Evolutionary conservation across 2,797 vertebrate genomes (phyloP), one percentile per base, ranked within the genome.

Genomic region (Enteromius paludinosus): DNA sequence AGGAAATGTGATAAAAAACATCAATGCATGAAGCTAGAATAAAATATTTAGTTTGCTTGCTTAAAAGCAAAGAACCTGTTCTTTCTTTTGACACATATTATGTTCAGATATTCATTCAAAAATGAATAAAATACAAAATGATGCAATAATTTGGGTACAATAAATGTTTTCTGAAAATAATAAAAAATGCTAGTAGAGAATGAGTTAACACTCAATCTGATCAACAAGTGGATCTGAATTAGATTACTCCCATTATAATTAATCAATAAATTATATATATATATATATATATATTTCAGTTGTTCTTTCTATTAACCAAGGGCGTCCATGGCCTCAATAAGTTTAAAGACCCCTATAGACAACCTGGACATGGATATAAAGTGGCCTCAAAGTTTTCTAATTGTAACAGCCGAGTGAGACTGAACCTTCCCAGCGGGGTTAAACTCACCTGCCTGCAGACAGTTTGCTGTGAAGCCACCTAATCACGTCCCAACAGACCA

Each of bases 401-500:
- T 45, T 77, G 71, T 74, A 77, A 79, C 72, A 66, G 30, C 23
- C 25, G 17, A 81, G 59, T 43, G n/a, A 83, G 35, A 61, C 28
- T 9, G 47, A 52, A 43, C 20, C 35, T 35, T 83, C 82, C 54
- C 84, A 77, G 79, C 14, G 25, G 82, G 49, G 79, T 81, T 73
- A 62, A 79, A 76, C 80, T 85, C 78, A 79, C 78, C 84, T 87
- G 87, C 84, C 83, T 59, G 72, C 64, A 64, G 65, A 10, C 72
- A 33, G 82, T 79, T 78, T 84, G 79, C 68, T 71, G 56, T 84
- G 83, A 86, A 85, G 72, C 18, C 49, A 82, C 59, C 72, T 84
- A 86, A 83, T 85, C 85, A 87, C 72, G 74, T 72, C 80, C 75
- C 80, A 30, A 73, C 84, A 81, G 83, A 84, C 78, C 75, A 77